These are phyloP conservation scores for Phymastichus coffea DNA, from an alignment of 1,140 invertebrate genomes.

Conservation along the genomic window DNA sequence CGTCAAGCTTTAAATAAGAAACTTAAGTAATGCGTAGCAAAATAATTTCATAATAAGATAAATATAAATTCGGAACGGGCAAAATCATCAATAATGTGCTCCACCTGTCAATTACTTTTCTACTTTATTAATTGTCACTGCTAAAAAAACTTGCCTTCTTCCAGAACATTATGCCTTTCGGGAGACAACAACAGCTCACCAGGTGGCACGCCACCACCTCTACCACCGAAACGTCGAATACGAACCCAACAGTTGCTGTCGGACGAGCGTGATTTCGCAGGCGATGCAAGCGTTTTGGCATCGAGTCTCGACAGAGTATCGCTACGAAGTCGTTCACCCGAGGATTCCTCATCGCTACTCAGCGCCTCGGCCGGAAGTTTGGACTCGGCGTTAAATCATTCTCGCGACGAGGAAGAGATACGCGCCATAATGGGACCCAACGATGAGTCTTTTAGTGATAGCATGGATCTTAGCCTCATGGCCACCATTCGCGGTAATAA, in stretches of 20 bases:
- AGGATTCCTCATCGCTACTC: constrained; percentile 68
- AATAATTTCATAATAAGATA: too few species aligned
- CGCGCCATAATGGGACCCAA: constrained; percentile 63
- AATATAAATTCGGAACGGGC: too few species aligned
- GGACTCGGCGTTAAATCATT: constrained; percentile 81
- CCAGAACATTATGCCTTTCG: too few species aligned
- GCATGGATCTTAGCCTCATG: constrained; percentile 54
- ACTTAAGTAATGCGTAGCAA: too few species aligned
- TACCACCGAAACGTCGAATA: constrained; percentile 73
- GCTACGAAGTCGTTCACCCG: constrained; percentile 64
- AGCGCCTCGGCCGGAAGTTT: constrained; percentile 77
- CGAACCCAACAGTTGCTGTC: constrained; percentile 49
- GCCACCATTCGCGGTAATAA: constrained; percentile 52
- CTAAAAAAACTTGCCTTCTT: too few species aligned
- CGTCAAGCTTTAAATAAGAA: too few species aligned
- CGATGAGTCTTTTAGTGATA: constrained; percentile 55
- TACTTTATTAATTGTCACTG: too few species aligned
- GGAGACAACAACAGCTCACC: constrained; percentile 24
- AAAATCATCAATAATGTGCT: too few species aligned
- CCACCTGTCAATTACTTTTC: too few species aligned
- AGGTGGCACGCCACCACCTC: constrained; percentile 60
- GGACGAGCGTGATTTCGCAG: constrained; percentile 34
- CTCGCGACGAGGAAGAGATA: constrained; percentile 72
- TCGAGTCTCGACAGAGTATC: constrained; percentile 65
- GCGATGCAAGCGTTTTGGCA: constrained; percentile 56